Evolutionary conservation across 30 jellyfish, hydroid and myxozoan genomes (phyloP).

Genomic region (Aurelia sp.): DNA sequence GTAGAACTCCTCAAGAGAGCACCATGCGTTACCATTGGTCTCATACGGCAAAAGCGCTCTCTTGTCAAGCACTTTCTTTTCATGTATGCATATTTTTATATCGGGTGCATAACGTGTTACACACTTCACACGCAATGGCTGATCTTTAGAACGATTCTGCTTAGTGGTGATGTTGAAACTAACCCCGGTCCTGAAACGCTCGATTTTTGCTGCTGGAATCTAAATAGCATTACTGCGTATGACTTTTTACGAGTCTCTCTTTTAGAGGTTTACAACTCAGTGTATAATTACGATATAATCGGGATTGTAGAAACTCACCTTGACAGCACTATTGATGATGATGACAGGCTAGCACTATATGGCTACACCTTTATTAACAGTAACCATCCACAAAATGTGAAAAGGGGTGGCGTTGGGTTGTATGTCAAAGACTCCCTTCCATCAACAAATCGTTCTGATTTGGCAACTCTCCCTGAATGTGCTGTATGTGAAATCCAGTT

Average conservation of each 20-base stretch:
- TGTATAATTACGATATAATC: conserved; percentile 57
- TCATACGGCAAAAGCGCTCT: background rate
- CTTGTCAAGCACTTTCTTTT: conserved; percentile 8
- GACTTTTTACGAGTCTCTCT: conserved; percentile 31
- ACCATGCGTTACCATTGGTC: background rate
- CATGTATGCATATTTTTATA: conserved; percentile 16
- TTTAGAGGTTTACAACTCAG: conserved; percentile 42
- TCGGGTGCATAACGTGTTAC: conserved; percentile 52
- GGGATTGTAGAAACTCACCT: conserved; percentile 73
- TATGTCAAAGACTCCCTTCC: no score
- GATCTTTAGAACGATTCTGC: conserved; percentile 60
- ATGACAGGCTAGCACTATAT: conserved; percentile 47
- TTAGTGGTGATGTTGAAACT: conserved; percentile 72
- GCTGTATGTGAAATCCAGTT: no score
- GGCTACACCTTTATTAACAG: conserved; percentile 53
- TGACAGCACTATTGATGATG: conserved; percentile 62
- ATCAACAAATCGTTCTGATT: no score
- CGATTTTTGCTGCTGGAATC: conserved; percentile 62
- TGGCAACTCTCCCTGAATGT: no score
- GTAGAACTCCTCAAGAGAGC: conserved; percentile 17
- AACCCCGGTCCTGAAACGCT: conserved; percentile 75
- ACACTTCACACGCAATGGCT: conserved; percentile 56
- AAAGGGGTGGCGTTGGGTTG: no score
- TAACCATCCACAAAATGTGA: conserved; percentile 79
- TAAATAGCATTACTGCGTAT: conserved; percentile 51